A percentile compares a stretch with the other conserved stretches of the same genome.
Conservation (phyloP, 1,140 invertebrate species). For the Asbolus verrucosus region DNA sequence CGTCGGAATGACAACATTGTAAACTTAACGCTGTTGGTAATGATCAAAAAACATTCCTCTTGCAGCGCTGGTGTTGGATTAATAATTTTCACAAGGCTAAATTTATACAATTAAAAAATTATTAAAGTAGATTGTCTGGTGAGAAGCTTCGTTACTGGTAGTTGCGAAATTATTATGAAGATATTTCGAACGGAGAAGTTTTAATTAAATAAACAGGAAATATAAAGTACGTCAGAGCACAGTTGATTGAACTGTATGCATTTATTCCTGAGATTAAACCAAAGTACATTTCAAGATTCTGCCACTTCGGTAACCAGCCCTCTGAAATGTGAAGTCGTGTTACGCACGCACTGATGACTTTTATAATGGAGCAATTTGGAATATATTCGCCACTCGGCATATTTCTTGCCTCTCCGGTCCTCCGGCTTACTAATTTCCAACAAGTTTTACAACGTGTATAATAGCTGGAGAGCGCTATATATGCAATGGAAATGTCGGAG, state of each 20-base stretch:
- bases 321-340: conserved; percentile 40
- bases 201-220: conserved; percentile 7
- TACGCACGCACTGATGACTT: conserved; percentile 43
- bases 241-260: conserved; percentile 28
- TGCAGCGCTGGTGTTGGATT: conserved; percentile 22
- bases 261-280: conserved; percentile 15
- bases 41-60: conserved; percentile 34
- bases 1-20: conserved; percentile 31
- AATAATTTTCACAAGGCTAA: conserved; percentile 30
- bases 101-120: conserved; percentile 12
- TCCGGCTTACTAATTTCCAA: conserved; percentile 15
- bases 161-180: background rate
- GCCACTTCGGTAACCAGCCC: conserved; percentile 11
- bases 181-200: background rate
- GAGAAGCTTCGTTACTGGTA: background rate
- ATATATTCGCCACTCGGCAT: conserved; percentile 11
- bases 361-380: conserved; percentile 47
- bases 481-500: too few relatives aligned
- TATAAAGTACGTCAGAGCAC: background rate
- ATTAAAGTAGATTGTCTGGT: conserved; percentile 8
- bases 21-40: conserved; percentile 23
- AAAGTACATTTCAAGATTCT: conserved; percentile 26
- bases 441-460: too few relatives aligned
- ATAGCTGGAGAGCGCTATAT: too few relatives aligned
- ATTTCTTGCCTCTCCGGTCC: background rate